A percentile compares a stretch with the other conserved stretches of the same genome.
These are phyloP conservation scores for Patella depressa DNA, from an alignment of 2,888 invertebrate species.

Conservation along the genomic window DNA sequence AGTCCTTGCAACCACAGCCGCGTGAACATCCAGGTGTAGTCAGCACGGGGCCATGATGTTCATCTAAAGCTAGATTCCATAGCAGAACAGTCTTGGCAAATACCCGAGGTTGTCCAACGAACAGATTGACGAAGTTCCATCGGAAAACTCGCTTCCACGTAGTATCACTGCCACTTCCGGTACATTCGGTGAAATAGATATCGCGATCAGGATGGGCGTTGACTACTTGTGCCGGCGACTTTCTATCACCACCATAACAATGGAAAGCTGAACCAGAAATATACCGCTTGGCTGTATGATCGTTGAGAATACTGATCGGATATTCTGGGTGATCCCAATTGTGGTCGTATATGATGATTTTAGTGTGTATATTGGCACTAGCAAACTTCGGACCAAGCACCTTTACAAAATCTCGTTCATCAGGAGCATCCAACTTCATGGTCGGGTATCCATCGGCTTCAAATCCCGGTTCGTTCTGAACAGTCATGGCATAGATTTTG, in stretches of 20 bases:
- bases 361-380: not conserved
- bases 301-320: not conserved
- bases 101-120: not conserved
- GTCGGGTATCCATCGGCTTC: slow-evolving; percentile 3
- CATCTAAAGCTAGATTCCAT: not conserved
- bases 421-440: not conserved
- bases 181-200: not conserved
- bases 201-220: not conserved
- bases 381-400: not conserved
- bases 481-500: not conserved
- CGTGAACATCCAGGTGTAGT: not conserved
- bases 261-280: not conserved
- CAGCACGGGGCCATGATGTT: not conserved
- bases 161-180: not conserved
- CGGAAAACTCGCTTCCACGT: not conserved
- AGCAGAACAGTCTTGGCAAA: not conserved
- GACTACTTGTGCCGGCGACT: not conserved
- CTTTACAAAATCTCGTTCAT: not conserved
- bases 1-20: not conserved
- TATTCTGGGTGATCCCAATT: slow-evolving; percentile 7
- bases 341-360: not conserved
- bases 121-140: slow-evolving; percentile 6
- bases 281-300: not conserved
- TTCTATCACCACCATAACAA: not conserved
- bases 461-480: not conserved